Conservation (phyloP, 2,888 invertebrate genomes). For the Agrotis clavis region DNA sequence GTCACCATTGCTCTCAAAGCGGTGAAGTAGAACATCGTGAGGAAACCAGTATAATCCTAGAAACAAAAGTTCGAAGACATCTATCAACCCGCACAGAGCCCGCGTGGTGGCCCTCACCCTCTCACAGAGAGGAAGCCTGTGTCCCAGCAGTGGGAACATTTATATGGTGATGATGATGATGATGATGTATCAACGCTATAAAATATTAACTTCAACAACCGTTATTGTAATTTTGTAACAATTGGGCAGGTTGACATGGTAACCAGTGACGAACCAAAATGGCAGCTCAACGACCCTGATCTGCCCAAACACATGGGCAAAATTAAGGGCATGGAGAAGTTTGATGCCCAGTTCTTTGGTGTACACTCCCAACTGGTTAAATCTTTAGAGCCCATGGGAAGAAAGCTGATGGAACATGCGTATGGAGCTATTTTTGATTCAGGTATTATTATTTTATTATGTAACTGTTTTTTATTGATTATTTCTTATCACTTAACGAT, state of each 20-base stretch:
- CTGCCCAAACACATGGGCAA: conserved; percentile 93
- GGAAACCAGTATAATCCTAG: too few species aligned
- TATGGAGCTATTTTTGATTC: conserved; percentile 94
- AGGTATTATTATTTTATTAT: conserved; percentile 68
- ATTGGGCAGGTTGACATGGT: conserved; percentile 93
- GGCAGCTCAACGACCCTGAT: conserved; percentile 92
- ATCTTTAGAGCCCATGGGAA: conserved; percentile 93
- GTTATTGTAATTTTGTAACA: neutral
- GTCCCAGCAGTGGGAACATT: too few species aligned
- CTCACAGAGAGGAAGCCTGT: too few species aligned
- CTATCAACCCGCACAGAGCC: too few species aligned
- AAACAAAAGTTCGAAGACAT: too few species aligned
- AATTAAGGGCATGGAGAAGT: conserved; percentile 91
- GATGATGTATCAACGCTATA: too few species aligned
- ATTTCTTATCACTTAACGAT: too few species aligned
- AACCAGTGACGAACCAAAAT: conserved; percentile 93
- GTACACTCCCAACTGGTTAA: conserved; percentile 92
- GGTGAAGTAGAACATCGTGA: too few species aligned
- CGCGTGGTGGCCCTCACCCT: too few species aligned
- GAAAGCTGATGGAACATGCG: conserved; percentile 93
- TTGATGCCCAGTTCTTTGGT: conserved; percentile 93
- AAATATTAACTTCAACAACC: too few species aligned
- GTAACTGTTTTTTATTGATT: neutral
- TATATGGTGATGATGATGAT: too few species aligned
- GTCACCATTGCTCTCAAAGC: too few species aligned